Base-by-base conservation (phyloP, 2,888 invertebrate species). In the Serripes groenlandicus region DNA sequence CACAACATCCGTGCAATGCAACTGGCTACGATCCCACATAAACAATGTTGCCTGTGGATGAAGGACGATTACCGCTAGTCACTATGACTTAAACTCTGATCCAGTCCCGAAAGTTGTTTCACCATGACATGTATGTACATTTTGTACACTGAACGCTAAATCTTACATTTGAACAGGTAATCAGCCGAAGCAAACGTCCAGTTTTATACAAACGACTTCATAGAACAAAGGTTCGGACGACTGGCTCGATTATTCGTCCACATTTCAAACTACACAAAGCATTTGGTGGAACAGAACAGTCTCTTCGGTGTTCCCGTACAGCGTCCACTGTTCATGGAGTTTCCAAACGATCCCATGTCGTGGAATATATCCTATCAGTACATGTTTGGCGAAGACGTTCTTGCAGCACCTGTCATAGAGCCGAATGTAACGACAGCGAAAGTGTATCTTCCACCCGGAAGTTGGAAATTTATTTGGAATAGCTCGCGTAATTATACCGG, bases 371-470 rank as follows among this genome's bases (percentile, higher is more conserved):
- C 86, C 15, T 91, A 92, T 77, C 91, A 93, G 78, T 93, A 92
- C 78, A 89, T 93, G 91, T 92, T 87, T 66, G 93, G 93, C 2
- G 32, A 79, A 1, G 93, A 93, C 60, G 75, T 93, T 15, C 81
- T 93, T 3, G 92, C 93, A 0, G 93, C 93, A 0, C 93, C 93
- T 0, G 92, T 93, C 9, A 80, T 91, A 7, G 34, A 80, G 34
- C 58, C 88, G 7, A 88, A 87, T n/a, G 88, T 87, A 0, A 78
- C 76, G 1, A 52, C 68, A 11, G 84, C 88, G 90, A 82, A 80
- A 4, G 90, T 92, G 0, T 92, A 91, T 60, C 85, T 93, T 1
- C 93, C 93, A n/a, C 74, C 87, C 2, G 75, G 75, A 26, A 72
- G 62, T n/a, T 93, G 93, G 93, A 77, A 88, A 9, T 88, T 89